Conservation (phyloP, 2,113 vertebrate species). For the Ceyx melanurus region DNA sequence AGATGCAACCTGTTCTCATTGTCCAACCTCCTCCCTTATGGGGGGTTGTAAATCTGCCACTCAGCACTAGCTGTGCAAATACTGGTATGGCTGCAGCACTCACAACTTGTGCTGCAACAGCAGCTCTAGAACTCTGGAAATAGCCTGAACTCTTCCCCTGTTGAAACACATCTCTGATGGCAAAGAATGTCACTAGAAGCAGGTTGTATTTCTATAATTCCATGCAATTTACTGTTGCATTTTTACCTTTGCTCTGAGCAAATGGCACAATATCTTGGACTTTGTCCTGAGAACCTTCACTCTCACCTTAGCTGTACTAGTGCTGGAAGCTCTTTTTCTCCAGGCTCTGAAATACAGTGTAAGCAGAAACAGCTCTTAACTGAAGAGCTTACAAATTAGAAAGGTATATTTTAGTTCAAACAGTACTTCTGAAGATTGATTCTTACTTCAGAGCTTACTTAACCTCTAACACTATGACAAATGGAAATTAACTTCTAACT, state of each 20-base stretch:
- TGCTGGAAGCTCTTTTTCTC: background rate
- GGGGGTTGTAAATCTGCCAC: background rate
- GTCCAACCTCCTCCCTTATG: background rate
- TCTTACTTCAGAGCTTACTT: slow-evolving; percentile 31
- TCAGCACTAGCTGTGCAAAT: background rate
- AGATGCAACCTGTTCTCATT: background rate
- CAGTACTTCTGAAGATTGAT: background rate
- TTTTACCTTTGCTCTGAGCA: background rate
- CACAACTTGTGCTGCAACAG: background rate
- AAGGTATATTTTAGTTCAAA: slow-evolving; percentile 24
- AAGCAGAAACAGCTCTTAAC: background rate
- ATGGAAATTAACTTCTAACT: background rate
- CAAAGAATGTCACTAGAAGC: background rate
- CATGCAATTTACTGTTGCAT: background rate
- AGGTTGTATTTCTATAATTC: background rate
- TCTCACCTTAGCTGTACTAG: background rate
- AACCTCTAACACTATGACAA: slow-evolving; percentile 35
- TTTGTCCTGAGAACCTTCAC: background rate
- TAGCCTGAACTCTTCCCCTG: background rate
- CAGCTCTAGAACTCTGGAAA: background rate
- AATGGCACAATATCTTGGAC: background rate
- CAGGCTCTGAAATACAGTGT: background rate
- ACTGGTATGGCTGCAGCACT: background rate
- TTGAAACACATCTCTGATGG: background rate
- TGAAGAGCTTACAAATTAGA: slow-evolving; percentile 26